These are phyloP conservation scores for Pseudomugil tenellus DNA, from an alignment of 2,797 vertebrate genomes.

Conservation along the genomic window DNA sequence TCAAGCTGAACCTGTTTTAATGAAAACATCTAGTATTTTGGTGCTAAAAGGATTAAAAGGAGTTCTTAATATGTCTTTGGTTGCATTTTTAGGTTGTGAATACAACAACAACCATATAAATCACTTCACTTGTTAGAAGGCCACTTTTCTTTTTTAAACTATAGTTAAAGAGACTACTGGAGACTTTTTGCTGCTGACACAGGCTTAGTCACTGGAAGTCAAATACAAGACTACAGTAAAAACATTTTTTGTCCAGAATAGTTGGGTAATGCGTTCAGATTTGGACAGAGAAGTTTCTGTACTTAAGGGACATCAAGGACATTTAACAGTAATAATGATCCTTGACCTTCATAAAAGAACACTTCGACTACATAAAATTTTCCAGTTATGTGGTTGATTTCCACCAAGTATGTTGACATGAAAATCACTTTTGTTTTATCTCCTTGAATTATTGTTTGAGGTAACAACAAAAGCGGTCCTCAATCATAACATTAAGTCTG, in stretches of 20 bases:
- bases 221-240: conserved; percentile 3
- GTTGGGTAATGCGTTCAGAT: conserved; percentile 11
- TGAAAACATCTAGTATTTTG: too few species aligned
- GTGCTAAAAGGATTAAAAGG: conserved; percentile 22
- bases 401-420: conserved; percentile 17
- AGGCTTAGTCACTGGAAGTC: conserved; percentile 6
- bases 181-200: not conserved
- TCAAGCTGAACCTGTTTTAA: too few species aligned
- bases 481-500: conserved; percentile 31
- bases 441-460: conserved; percentile 43
- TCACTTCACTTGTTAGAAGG: conserved; percentile 14
- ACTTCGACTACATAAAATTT: not conserved
- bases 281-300: not conserved
- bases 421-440: conserved; percentile 18
- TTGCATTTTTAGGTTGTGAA: conserved; percentile 39
- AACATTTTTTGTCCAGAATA: conserved; percentile 3
- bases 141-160: not conserved
- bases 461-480: conserved; percentile 29
- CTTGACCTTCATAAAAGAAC: not conserved
- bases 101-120: conserved; percentile 29
- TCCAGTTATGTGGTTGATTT: conserved; percentile 5
- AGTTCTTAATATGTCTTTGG: conserved; percentile 28
- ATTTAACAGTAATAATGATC: not conserved
- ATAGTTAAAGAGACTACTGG: not conserved
- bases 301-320: conserved; percentile 17